A percentile compares a stretch with the other conserved stretches of the same genome.
phyloP scores from a whole-genome alignment of 2,888 invertebrate genomes.

The Caenorhabditis angaria region DNA sequence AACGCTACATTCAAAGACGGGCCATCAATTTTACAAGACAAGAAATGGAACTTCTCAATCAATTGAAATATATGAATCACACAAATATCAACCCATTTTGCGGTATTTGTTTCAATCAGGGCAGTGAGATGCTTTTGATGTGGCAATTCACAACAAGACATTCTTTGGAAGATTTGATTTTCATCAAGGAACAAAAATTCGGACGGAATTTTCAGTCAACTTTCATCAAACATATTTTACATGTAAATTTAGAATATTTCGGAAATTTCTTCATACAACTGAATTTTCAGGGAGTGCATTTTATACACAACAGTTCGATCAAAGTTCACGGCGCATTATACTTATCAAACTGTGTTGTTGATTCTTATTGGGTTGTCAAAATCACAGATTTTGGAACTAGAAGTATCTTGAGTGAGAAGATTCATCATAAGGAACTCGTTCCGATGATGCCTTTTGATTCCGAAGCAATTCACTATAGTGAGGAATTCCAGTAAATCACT shows the following conservation, averaged over 20 bases:
- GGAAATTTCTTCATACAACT: neutral
- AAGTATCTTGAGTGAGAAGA: slow-evolving; percentile 40
- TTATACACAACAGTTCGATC: slow-evolving; percentile 49
- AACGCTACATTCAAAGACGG: slow-evolving; percentile 40
- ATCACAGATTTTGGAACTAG: slow-evolving; percentile 56
- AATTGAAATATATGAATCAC: slow-evolving; percentile 50
- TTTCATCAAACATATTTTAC: slow-evolving; percentile 54
- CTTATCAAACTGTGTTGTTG: slow-evolving; percentile 58
- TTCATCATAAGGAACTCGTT: slow-evolving; percentile 39
- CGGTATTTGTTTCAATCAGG: slow-evolving; percentile 59
- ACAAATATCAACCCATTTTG: slow-evolving; percentile 50
- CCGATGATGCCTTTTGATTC: slow-evolving; percentile 16
- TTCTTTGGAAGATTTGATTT: slow-evolving; percentile 52
- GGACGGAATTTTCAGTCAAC: slow-evolving; percentile 60
- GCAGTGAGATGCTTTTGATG: slow-evolving; percentile 44
- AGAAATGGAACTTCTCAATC: slow-evolving; percentile 55
- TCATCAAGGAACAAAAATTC: slow-evolving; percentile 49
- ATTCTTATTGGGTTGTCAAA: slow-evolving; percentile 60
- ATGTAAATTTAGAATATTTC: slow-evolving; percentile 17
- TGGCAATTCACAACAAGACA: slow-evolving; percentile 49
- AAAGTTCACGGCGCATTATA: slow-evolving; percentile 54
- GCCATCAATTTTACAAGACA: slow-evolving; percentile 47
- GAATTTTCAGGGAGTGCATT: slow-evolving; percentile 48
- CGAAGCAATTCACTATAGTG: slow-evolving; percentile 34
- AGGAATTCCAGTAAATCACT: neutral